Evolutionary conservation across 2,888 invertebrate genomes (phyloP), one percentile per base, ranked within the genome.

Genomic region (Tenthredo livida): DNA sequence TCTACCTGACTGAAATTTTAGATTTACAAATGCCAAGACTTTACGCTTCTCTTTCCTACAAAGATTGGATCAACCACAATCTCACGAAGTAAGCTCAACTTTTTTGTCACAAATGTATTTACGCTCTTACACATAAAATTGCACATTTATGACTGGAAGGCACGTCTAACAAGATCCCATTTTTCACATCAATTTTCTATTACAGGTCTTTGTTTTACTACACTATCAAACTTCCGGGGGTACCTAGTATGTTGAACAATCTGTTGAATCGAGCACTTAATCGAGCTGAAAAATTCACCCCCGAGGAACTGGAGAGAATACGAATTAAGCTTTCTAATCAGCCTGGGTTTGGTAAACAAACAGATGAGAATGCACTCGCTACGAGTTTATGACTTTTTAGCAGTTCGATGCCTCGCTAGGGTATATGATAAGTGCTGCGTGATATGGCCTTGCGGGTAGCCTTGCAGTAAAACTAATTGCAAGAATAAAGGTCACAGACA

Each of bases 1-100:
- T 93, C 1, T 92, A 91, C 84, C 83, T 93, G 7, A 89, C 90
- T 6, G 90, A 92, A 77, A 73, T 92, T 0, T 72, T 93, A 37
- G 88, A 89, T 50, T 75, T 93, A 0, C 84, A 87, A 0, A 89
- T 90, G 88, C 91, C 92, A 2, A 70, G 89, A 33, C 77, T 92
- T 0, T 87, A 88, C 82, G 86, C 88, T 0, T 86, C 89, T 0
- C 37, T 92, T 29, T 86, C 89, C 10, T 90, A 89, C 83, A 5
- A 0, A 0, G 58, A 84, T 15, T 88, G 90, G 88, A 85, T 91
- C 6, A 86, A 58, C 43, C 88, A 88, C 47, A 33, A 86, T 1
- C 1, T 88, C 0, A 17, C 85, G 2, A 91, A 89, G 91, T 91
- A 87, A 5, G 33, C n/a, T 15, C 33, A 72, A 21, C n/a, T 25